These are phyloP conservation scores for Lasiurus cinereus DNA, from an alignment of 2,113 vertebrate species.

Conservation along the genomic window DNA sequence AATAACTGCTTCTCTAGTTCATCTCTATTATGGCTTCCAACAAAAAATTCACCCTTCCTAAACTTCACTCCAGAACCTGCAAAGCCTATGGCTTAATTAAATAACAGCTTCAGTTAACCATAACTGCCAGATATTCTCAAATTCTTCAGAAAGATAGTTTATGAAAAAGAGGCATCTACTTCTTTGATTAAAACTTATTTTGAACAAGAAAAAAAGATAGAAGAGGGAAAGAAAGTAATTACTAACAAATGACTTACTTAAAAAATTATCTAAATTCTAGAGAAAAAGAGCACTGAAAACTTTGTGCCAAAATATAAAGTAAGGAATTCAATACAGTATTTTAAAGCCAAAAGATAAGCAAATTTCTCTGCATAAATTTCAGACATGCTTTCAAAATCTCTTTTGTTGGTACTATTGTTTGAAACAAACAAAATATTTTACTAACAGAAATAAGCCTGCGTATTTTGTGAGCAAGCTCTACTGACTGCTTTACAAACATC, in stretches of 20 bases:
- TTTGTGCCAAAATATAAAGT: constrained; percentile 58
- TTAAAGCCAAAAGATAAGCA: constrained; percentile 1
- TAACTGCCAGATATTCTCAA: neutral
- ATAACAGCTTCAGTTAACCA: neutral
- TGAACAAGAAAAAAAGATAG: constrained; percentile 57
- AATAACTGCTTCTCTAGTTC: constrained; percentile 58
- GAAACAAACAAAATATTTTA: constrained; percentile 43
- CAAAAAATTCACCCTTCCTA: constrained; percentile 38
- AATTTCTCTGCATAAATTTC: constrained; percentile 7
- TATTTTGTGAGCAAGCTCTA: constrained; percentile 32
- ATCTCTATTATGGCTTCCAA: constrained; percentile 49
- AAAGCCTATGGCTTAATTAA: constrained; percentile 21
- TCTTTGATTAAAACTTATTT: constrained; percentile 56
- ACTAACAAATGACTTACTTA: constrained; percentile 59
- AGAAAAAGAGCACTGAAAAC: constrained; percentile 48
- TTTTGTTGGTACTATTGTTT: neutral
- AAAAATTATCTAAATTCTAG: constrained; percentile 67
- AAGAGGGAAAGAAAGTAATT: constrained; percentile 55
- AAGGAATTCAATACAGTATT: constrained; percentile 48
- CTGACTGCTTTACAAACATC: neutral
- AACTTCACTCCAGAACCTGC: constrained; percentile 54
- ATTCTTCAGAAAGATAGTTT: constrained; percentile 15
- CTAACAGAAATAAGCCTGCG: neutral
- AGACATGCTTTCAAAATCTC: constrained; percentile 34
- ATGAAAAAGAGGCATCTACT: neutral